Base-by-base conservation (phyloP, 2,888 invertebrate genomes). In the Eretmocerus hayati region DNA sequence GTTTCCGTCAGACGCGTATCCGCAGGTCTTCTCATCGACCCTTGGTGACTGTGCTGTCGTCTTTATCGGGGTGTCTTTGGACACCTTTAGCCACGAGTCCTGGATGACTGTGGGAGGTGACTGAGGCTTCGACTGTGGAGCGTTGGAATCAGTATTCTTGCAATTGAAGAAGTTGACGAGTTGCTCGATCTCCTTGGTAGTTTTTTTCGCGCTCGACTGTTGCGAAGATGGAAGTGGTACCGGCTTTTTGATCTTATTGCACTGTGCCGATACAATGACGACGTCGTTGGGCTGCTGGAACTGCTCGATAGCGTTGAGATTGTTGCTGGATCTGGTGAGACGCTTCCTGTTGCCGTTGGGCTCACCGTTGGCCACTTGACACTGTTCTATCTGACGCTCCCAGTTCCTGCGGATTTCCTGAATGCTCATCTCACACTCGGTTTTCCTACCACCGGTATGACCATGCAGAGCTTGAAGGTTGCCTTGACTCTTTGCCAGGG, bases 1-100 rank as follows among this genome's bases (percentile, higher is more conserved):
- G 63, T 74, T 73, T 61, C 85, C 85, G 61, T 84, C 84, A 5
- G 83, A 83, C 56, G 77, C 56, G 50, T 70, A 71, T 3, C 70
- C 71, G 38, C 62, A 67, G 21, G 21, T 58, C 44, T 66, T 67
- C 38, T 67, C 68, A n/a, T n/a, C n/a, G n/a, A n/a, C n/a, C 9
- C 23, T 19, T 23, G 22, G 8, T 2, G 1, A 32, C 16, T 3
- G 23, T 11, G 8, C 20, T 22, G 3, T 13, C n/a, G n/a, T n/a
- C n/a, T n/a, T n/a, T 19, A 33, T 32, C 19, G 42, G 36, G 37
- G 21, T 6, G 15, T 30, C 31, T 32, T 51, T 46, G 5, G 13
- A 5, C 4, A 21, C 13, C 43, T 62, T 65, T 3, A 55, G 52
- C 64, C 64, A 62, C 2, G 55, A 48, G 15, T 64, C 64, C 6